These are phyloP conservation scores for Cotesia vestalis DNA, from an alignment of 1,140 invertebrate genomes.

Conservation along the genomic window DNA sequence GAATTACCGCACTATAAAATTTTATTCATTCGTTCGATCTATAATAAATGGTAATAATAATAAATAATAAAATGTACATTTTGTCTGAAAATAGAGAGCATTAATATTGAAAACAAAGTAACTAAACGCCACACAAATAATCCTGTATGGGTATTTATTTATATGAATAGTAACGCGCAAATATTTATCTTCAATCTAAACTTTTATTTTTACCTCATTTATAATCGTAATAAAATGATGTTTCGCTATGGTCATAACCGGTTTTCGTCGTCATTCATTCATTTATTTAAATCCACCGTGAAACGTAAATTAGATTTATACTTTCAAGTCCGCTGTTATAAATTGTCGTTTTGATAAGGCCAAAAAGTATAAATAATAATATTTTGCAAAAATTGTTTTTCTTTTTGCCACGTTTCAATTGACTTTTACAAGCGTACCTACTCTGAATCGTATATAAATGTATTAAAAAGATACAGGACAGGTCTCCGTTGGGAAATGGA, in stretches of 20 bases:
- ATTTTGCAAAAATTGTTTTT: slow-evolving; percentile 5
- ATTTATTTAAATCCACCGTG: neutral
- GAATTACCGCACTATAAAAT: neutral
- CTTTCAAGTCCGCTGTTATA: neutral
- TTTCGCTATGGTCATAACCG: neutral
- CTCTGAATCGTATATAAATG: slow-evolving; percentile 10
- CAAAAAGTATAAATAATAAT: neutral
- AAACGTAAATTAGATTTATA: neutral
- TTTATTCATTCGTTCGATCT: neutral
- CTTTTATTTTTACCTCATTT: slow-evolving; percentile 3
- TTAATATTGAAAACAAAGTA: too few relatives aligned
- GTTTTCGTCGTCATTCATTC: slow-evolving; percentile 2
- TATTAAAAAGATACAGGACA: slow-evolving; percentile 20
- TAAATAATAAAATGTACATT: neutral
- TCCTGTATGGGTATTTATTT: too few relatives aligned
- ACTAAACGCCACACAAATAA: too few relatives aligned
- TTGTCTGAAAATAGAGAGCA: too few relatives aligned
- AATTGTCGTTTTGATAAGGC: neutral
- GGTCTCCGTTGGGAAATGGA: slow-evolving; percentile 41
- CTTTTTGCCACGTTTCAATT: slow-evolving; percentile 1
- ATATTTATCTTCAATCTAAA: too few relatives aligned
- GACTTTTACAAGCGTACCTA: slow-evolving; percentile 14
- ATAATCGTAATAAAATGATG: slow-evolving; percentile 6
- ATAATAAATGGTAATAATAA: neutral
- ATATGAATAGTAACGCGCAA: too few relatives aligned